Conservation (phyloP, 2,888 invertebrate genomes). For the Agrochola macilenta region DNA sequence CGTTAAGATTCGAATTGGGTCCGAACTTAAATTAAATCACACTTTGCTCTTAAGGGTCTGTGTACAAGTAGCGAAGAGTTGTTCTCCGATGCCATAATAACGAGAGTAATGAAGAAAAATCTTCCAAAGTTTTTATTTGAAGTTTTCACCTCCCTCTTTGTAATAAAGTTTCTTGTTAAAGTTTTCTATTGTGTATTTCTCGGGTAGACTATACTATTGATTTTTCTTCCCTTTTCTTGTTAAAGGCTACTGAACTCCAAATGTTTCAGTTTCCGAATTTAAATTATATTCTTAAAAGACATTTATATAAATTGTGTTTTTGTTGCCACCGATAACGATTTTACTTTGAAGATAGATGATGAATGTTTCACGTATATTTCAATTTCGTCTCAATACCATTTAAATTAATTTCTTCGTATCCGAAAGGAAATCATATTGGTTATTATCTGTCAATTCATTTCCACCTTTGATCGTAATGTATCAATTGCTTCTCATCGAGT, state of each 20-base stretch:
- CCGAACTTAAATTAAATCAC: slow-evolving; percentile 59
- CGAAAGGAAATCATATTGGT: slow-evolving; percentile 5
- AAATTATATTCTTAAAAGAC: slow-evolving; percentile 19
- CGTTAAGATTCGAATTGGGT: slow-evolving; percentile 46
- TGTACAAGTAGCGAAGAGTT: slow-evolving; percentile 36
- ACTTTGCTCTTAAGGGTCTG: slow-evolving; percentile 57
- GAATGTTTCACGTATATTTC: neutral
- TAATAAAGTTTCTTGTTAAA: slow-evolving; percentile 67
- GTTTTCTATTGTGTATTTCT: slow-evolving; percentile 66
- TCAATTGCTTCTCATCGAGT: slow-evolving; percentile 8
- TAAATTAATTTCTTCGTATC: neutral
- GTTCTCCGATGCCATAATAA: slow-evolving; percentile 64
- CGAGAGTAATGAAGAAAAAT: slow-evolving; percentile 73
- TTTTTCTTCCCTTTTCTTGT: slow-evolving; percentile 51
- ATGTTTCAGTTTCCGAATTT: slow-evolving; percentile 34
- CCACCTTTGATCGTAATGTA: slow-evolving; percentile 3
- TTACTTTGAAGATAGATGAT: slow-evolving; percentile 2
- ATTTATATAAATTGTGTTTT: slow-evolving; percentile 26
- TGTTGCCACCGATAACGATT: neutral
- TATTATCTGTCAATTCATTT: slow-evolving; percentile 4
- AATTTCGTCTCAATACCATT: slow-evolving; percentile 13
- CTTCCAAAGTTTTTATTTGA: slow-evolving; percentile 70
- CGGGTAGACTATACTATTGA: slow-evolving; percentile 63
- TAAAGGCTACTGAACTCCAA: slow-evolving; percentile 61
- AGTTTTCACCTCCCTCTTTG: slow-evolving; percentile 63